These are phyloP conservation scores for Prosapia bicincta DNA, from an alignment of 2,888 invertebrate genomes.

Conservation along the genomic window DNA sequence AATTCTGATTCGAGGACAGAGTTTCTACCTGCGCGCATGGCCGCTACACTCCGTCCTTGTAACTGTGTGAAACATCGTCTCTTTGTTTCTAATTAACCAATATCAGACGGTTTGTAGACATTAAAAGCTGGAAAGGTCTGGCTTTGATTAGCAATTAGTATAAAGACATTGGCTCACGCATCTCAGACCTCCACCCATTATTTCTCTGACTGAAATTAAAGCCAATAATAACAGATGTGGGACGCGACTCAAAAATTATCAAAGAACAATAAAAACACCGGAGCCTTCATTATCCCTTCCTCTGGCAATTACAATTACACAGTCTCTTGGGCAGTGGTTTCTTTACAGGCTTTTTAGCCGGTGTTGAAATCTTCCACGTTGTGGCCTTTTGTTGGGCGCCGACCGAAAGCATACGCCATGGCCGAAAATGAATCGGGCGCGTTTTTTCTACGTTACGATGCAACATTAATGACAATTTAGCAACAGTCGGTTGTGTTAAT, in stretches of 20 bases:
- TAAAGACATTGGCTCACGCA: conserved; percentile 24
- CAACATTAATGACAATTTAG: not conserved
- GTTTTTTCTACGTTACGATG: not conserved
- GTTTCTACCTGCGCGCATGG: not conserved
- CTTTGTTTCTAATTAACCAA: conserved; percentile 14
- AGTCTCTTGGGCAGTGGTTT: not conserved
- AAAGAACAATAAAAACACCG: conserved; percentile 28
- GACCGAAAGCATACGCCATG: not conserved
- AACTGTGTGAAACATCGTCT: not conserved
- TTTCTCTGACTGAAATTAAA: conserved; percentile 27
- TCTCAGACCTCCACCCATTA: conserved; percentile 15
- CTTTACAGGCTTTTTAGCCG: not conserved
- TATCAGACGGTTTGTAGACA: not conserved
- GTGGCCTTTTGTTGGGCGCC: not conserved
- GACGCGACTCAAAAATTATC: conserved; percentile 23
- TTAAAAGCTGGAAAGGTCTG: not conserved
- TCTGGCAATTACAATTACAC: conserved; percentile 13
- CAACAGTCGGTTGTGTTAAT: not conserved
- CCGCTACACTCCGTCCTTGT: not conserved
- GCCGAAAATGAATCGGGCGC: not conserved
- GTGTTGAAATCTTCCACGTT: not conserved
- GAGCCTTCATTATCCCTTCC: conserved; percentile 15
- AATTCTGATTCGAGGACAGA: not conserved
- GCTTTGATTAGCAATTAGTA: conserved; percentile 21
- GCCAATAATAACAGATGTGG: conserved; percentile 24